These are phyloP conservation scores for Stictocephala bisonia DNA, from an alignment of 2,888 invertebrate genomes.

Conservation along the genomic window DNA sequence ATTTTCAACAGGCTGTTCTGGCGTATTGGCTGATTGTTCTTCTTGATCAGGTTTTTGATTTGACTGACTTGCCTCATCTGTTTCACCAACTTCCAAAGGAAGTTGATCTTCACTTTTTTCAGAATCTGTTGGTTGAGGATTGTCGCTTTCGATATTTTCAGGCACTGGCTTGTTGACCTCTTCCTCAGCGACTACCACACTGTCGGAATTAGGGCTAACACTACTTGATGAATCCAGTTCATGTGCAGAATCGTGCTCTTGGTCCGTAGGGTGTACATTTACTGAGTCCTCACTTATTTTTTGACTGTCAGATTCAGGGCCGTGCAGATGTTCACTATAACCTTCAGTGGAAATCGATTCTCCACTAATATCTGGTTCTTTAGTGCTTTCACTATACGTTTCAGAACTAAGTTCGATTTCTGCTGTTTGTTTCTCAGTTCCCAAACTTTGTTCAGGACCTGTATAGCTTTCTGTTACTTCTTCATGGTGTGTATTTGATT, in stretches of 20 bases:
- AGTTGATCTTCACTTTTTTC: no score
- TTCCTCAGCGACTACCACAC: neutral
- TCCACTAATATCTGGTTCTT: neutral
- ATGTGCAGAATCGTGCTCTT: neutral
- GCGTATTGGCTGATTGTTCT: no score
- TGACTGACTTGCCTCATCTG: no score
- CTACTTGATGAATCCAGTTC: neutral
- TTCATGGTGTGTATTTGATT: conserved; percentile 16
- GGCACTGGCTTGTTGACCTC: neutral
- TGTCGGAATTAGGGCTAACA: neutral
- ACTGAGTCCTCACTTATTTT: conserved; percentile 4
- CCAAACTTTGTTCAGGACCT: neutral
- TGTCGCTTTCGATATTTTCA: neutral
- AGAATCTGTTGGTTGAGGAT: no score
- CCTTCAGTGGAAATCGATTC: neutral
- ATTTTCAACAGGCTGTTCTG: no score
- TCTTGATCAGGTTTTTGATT: no score
- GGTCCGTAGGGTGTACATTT: neutral
- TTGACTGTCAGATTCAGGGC: neutral
- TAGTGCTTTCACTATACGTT: neutral
- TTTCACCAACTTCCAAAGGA: no score
- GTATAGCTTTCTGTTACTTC: neutral
- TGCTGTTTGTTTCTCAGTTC: neutral
- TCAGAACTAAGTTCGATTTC: neutral
- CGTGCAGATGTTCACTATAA: neutral